Evolutionary conservation across 2,113 vertebrate species (phyloP).

Genomic region (Colius striatus): DNA sequence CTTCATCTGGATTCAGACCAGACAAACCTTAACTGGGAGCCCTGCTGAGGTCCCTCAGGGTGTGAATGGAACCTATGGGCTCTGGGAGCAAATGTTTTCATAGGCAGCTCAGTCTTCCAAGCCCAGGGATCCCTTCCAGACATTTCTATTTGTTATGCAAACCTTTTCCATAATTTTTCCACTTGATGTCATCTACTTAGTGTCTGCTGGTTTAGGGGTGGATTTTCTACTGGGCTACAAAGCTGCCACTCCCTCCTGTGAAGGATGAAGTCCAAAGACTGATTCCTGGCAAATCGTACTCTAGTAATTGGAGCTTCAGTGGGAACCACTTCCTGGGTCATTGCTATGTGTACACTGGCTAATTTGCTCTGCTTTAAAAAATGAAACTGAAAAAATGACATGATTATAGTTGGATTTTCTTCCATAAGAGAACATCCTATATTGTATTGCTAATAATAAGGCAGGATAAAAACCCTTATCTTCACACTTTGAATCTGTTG

Average conservation of each 20-base stretch:
- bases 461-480: neutral
- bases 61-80: accelerated
- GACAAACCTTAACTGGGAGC: neutral
- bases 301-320: neutral
- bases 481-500: neutral
- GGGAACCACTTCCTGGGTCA: neutral
- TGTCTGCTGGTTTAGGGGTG: neutral
- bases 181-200: neutral
- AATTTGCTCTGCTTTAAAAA: neutral
- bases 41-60: neutral
- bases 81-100: neutral
- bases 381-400: neutral
- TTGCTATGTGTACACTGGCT: neutral
- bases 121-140: neutral
- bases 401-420: neutral
- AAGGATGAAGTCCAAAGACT: neutral
- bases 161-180: neutral
- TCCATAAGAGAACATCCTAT: neutral
- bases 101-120: neutral
- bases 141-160: neutral
- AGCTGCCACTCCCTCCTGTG: neutral
- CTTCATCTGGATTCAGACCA: neutral
- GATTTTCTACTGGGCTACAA: neutral
- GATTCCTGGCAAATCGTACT: neutral
- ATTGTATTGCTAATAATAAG: neutral